Conservation (phyloP, 2,888 invertebrate genomes). For the Epinotia demarniana region DNA sequence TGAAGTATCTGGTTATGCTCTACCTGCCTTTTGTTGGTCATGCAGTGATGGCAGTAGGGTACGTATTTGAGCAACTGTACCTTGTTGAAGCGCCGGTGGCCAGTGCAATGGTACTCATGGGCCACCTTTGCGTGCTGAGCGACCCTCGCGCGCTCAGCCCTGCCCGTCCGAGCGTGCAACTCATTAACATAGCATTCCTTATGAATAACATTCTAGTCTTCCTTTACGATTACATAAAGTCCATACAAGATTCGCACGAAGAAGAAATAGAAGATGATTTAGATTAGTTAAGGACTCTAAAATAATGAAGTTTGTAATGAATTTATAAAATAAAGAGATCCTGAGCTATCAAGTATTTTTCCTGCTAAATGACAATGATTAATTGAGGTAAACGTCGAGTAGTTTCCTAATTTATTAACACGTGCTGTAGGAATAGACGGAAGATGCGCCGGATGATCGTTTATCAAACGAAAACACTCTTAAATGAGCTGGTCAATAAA, state of each 20-base stretch:
- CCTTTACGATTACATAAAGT: slow-evolving; percentile 13
- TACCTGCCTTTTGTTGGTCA: slow-evolving; percentile 26
- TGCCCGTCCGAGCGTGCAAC: slow-evolving; percentile 45
- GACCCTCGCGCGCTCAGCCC: slow-evolving; percentile 34
- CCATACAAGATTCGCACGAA: not conserved
- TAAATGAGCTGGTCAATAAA: too few relatives aligned
- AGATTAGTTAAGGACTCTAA: slow-evolving; percentile 21
- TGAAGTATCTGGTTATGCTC: not conserved
- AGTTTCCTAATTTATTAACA: too few relatives aligned
- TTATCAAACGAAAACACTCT: too few relatives aligned
- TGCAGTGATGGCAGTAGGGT: slow-evolving; percentile 20
- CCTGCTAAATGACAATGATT: not conserved
- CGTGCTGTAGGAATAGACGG: too few relatives aligned
- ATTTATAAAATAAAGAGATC: slow-evolving; percentile 27
- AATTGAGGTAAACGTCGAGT: not conserved
- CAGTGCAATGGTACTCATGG: slow-evolving; percentile 13
- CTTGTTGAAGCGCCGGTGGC: slow-evolving; percentile 6
- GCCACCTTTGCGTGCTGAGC: slow-evolving; percentile 15
- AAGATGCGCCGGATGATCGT: too few relatives aligned
- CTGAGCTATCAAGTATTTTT: not conserved
- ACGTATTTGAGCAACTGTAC: slow-evolving; percentile 8
- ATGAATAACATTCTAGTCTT: slow-evolving; percentile 21
- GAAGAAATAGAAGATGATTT: slow-evolving; percentile 35
- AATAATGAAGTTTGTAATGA: not conserved
- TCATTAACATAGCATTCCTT: slow-evolving; percentile 20